phyloP scores from a whole-genome alignment of 1,140 invertebrate genomes.

The Linepithema humile region DNA sequence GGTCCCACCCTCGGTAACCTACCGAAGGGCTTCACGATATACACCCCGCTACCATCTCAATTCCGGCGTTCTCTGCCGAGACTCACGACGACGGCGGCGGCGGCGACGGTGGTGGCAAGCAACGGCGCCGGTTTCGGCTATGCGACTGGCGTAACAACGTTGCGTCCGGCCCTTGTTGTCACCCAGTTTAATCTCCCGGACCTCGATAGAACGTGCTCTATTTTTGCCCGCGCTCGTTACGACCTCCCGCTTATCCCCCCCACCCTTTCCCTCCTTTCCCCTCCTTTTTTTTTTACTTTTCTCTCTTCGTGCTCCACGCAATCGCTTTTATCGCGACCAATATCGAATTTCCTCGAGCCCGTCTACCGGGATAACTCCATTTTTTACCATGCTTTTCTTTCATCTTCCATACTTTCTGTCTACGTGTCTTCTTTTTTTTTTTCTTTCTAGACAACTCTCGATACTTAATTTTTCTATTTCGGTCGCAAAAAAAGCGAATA shows the following conservation, averaged over 20 bases:
- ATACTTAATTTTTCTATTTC: too few relatives aligned
- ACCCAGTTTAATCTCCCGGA: conserved; percentile 26
- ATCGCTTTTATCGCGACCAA: conserved; percentile 44
- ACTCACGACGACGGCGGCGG: too few relatives aligned
- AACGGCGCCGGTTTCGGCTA: background rate
- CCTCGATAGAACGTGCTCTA: conserved; percentile 17
- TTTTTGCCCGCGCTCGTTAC: conserved; percentile 32
- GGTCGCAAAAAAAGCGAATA: background rate
- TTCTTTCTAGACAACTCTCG: background rate
- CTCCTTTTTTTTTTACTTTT: background rate
- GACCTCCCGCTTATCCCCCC: background rate
- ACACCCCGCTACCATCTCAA: conserved; percentile 24
- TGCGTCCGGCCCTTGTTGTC: background rate
- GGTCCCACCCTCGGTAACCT: conserved; percentile 4
- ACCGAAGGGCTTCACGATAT: background rate
- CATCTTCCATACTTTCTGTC: background rate
- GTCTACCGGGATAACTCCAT: conserved; percentile 13
- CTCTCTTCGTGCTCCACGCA: background rate
- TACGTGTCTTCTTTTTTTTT: background rate
- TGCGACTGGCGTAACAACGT: conserved; percentile 10
- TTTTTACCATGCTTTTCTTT: conserved; percentile 7
- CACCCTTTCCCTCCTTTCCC: background rate
- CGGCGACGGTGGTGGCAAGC: too few relatives aligned
- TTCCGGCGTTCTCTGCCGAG: conserved; percentile 2
- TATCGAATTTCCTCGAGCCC: conserved; percentile 20